Evolutionary conservation across 2,797 vertebrate genomes (phyloP), one percentile per base, ranked within the genome.

Genomic region (Lagorchestes hirsutus): DNA sequence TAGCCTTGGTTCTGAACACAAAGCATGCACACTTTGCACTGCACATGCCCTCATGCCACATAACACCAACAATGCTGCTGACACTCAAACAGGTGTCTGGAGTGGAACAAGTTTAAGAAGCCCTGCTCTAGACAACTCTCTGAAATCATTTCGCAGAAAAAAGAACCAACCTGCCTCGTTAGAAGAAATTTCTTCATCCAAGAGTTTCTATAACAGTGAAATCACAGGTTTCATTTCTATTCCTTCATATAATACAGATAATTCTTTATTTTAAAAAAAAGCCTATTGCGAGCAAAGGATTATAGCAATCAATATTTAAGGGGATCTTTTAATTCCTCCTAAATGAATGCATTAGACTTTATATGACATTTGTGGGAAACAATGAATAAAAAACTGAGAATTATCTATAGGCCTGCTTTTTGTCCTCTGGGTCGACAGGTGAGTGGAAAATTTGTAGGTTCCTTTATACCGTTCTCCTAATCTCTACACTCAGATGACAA

Each of bases 341-440:
- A 4, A 92, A 92, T 4, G 94, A 97, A 97, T 98, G 96, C 95
- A 0, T 97, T 95, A 98, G 95, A 96, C 96, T 98, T 97, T 97
- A 93, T 96, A 96, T 93, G 96, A 97, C 97, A 96, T 96, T 95
- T 94, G 93, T 96, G 62, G 93, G 93, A 96, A 96, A 97, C 96
- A 93, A 96, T 92, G 96, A 95, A 93, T 93, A 82, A 91, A 59
- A 62, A 58, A 28, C 27, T 28, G 57, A 27, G 87, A 96, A 93
- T 96, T 97, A 96, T 96, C 93, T 59, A 59, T 59, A 59, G 27
- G 1, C 6, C 27, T 59, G 29, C 97, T 97, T 94, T 91, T 92
- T 97, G 95, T 96, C 59, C 94, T 94, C 74, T 94, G 93, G 46
- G 94, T 94, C 24, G 62, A 93, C 93, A 91, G 56, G 93, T 92